phyloP scores from a whole-genome alignment of 2,113 vertebrate genomes.

The Pseudopodoces humilis region DNA sequence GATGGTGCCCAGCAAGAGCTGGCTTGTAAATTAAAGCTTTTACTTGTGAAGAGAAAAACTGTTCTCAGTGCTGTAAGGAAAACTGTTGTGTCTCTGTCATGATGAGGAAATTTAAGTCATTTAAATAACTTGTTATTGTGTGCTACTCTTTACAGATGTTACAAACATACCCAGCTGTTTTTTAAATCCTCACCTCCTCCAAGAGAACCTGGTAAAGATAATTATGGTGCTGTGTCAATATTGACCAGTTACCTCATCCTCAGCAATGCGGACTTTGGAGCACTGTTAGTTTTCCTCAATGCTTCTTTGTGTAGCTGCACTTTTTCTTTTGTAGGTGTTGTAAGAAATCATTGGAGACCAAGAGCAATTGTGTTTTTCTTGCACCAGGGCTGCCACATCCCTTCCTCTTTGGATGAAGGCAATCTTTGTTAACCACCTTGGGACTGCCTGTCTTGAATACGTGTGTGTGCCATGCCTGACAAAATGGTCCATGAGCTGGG shows the following conservation, averaged over 20 bases:
- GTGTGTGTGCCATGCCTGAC: not conserved
- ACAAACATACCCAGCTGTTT: not conserved
- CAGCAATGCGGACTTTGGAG: not conserved
- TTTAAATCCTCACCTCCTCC: slow-evolving; percentile 28
- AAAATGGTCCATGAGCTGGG: not conserved
- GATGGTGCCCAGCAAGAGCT: not conserved
- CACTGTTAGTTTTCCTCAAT: slow-evolving; percentile 10
- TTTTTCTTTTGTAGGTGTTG: not conserved
- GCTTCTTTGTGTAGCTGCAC: slow-evolving; percentile 17
- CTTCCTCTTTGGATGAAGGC: not conserved
- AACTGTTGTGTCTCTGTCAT: not conserved
- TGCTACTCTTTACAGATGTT: slow-evolving; percentile 13
- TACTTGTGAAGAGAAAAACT: slow-evolving; percentile 2
- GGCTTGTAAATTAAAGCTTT: slow-evolving; percentile 19
- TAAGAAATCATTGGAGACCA: not conserved
- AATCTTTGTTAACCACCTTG: not conserved
- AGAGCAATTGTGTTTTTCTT: not conserved
- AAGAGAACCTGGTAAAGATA: slow-evolving; percentile 7
- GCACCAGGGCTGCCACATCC: not conserved
- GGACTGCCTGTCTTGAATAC: not conserved
- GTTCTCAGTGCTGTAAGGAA: not conserved
- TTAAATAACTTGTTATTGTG: not conserved
- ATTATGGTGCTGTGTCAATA: slow-evolving; percentile 1
- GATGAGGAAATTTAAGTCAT: not conserved
- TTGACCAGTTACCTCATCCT: slow-evolving; percentile 16